Conservation (phyloP, 37 sponge, comb jelly and placozoan species). For the Sycon ciliatum region DNA sequence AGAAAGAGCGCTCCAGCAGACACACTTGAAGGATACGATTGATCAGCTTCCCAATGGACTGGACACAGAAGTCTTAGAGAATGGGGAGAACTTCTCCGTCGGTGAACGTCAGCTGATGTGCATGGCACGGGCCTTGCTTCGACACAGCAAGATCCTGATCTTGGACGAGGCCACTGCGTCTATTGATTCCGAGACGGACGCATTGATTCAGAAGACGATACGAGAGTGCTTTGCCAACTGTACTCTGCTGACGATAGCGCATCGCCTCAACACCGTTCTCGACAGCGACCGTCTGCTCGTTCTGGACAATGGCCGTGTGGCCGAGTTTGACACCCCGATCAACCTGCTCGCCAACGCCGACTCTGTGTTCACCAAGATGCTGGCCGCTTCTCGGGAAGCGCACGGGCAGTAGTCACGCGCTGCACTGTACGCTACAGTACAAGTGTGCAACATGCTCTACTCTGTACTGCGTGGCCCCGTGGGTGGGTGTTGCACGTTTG, state of each 20-base stretch:
- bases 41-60: background rate
- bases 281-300: background rate
- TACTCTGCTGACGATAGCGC: background rate
- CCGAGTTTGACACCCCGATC: background rate
- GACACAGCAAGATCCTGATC: background rate
- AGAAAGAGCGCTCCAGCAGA: background rate
- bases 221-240: background rate
- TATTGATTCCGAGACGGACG: constrained; percentile 2
- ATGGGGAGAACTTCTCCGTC: background rate
- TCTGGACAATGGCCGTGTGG: background rate
- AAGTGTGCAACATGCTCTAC: too few relatives aligned
- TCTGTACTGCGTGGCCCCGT: too few relatives aligned
- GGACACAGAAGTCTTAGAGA: background rate
- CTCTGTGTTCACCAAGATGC: background rate
- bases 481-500: too few relatives aligned
- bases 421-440: too few relatives aligned
- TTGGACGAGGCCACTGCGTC: constrained; percentile 13
- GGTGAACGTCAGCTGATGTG: constrained; percentile 11
- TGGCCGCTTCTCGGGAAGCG: background rate
- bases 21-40: background rate
- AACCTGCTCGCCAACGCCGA: background rate
- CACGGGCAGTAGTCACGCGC: too few relatives aligned
- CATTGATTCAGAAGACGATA: background rate
- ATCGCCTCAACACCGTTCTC: background rate
- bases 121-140: constrained; percentile 2